Evolutionary conservation across 2,888 invertebrate species (phyloP).

Genomic region (Ctena decussata): DNA sequence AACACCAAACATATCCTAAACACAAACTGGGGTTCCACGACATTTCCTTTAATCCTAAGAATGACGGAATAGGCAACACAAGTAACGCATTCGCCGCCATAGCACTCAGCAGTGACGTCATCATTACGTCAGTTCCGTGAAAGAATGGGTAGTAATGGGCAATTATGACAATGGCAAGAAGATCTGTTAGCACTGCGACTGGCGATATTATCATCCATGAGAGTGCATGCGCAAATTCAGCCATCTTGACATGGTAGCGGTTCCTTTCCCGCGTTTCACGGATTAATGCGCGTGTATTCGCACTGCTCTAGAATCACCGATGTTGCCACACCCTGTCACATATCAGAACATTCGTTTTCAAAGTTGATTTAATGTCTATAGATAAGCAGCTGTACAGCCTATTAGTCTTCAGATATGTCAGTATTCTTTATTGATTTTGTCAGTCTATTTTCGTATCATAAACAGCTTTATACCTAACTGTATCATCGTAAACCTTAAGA

Average conservation of each 20-base stretch:
- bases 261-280: no score
- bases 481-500: no score
- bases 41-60: slow-evolving; percentile 56
- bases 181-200: slow-evolving; percentile 72
- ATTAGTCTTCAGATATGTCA: no score
- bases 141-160: slow-evolving; percentile 75
- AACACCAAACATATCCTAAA: slow-evolving; percentile 71
- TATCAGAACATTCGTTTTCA: no score
- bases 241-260: slow-evolving; percentile 60
- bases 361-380: no score
- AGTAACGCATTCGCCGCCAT: slow-evolving; percentile 72
- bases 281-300: no score
- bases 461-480: no score
- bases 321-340: no score
- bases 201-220: slow-evolving; percentile 77
- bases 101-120: slow-evolving; percentile 72
- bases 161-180: slow-evolving; percentile 70
- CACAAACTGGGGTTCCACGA: slow-evolving; percentile 68
- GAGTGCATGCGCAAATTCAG: slow-evolving; percentile 64
- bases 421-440: no score
- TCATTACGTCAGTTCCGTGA: slow-evolving; percentile 78
- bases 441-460: no score
- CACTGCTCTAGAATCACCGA: no score
- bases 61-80: slow-evolving; percentile 73
- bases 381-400: no score